Evolutionary conservation across 2,113 vertebrate species (phyloP), one percentile per base, ranked within the genome.

Genomic region (Lichenostomus cassidix): DNA sequence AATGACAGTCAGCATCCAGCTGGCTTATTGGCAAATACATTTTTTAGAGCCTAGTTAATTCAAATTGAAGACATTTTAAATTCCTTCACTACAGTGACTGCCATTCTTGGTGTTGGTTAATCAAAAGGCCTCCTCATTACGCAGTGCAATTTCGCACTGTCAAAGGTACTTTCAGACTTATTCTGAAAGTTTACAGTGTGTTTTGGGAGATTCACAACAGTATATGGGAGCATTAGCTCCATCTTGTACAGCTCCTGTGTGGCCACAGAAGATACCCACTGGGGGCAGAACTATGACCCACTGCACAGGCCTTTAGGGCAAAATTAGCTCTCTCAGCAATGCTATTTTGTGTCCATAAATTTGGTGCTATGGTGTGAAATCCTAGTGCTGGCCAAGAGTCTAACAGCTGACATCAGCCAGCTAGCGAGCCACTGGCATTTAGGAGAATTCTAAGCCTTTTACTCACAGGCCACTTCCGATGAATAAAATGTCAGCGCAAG

Each of bases 361-460:
- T 86, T 87, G 82, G 70, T 1, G 0, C 83, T 81, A 37, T 56
- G 80, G 49, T 87, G 87, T 83, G 85, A 96, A 96, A 94, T 79
- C 82, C 92, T 64, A 71, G 53, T 11, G 29, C 75, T 47, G 87
- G 85, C 79, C 89, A 81, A 90, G 79, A 65, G 25, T 92, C 67
- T 75, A 81, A 92, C 52, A 94, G 92, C 87, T 95, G 85, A 94
- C 77, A 92, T 94, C 83, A 94, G 94, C 63, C 78, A 89, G 68
- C 17, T 8, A 94, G 76, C 1, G 19, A 79, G 70, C 90, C 76
- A 79, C 67, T 53, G 89, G 80, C 44, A 92, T 96, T 90, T 95
- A 83, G 80, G 74, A 90, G 86, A 88, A 87, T 90, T 95, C 63
- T 96, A 93, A 97, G 87, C 86, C 91, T 84, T 95, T 96, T 96